Evolutionary conservation across 1,140 invertebrate species (phyloP), one percentile per base, ranked within the genome.

Genomic region (Eupristina koningsbergeri): DNA sequence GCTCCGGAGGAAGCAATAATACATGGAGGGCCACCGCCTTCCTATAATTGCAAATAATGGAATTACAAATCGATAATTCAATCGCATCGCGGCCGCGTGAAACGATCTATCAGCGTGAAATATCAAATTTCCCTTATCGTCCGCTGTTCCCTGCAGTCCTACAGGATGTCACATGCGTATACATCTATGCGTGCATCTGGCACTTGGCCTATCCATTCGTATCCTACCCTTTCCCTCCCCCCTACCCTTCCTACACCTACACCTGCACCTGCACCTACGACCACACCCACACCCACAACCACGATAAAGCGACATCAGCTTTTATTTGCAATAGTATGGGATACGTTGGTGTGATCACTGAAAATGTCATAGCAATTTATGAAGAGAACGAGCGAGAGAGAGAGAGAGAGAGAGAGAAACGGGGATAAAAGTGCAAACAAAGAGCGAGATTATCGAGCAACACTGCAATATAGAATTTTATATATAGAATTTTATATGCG

Each of bases 191-290:
- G 31, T 71, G 78, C 63, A 81, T 78, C 41, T 61, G 75, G 22
- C 69, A 74, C 80, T 73, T 81, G 69, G 80, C 84, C 61, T 79
- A 73, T 79, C 67, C 85, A 86, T 81, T 88, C 86, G 78, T 15
- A 17, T 45, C 29, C 69, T 73, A 29, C 0, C 3, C 69, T 31
- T 29, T 13, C 45, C n/a, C 39, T 3, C 41, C n/a, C 69, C 41
- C 26, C 26, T 17, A 3, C 34, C 34, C 31, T 3, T 19, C 64
- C 2, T 36, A 31, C 8, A n/a, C n/a, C n/a, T n/a, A n/a, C n/a
- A n/a, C n/a, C n/a, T n/a, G n/a, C n/a, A n/a, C n/a, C n/a, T n/a
- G n/a, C n/a, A n/a, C n/a, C n/a, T n/a, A n/a, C n/a, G n/a, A n/a
- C n/a, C n/a, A n/a, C n/a, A n/a, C n/a, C n/a, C n/a, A n/a, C n/a